phyloP scores from a whole-genome alignment of 2,888 invertebrate species.

The Cheilosia vulpina region DNA sequence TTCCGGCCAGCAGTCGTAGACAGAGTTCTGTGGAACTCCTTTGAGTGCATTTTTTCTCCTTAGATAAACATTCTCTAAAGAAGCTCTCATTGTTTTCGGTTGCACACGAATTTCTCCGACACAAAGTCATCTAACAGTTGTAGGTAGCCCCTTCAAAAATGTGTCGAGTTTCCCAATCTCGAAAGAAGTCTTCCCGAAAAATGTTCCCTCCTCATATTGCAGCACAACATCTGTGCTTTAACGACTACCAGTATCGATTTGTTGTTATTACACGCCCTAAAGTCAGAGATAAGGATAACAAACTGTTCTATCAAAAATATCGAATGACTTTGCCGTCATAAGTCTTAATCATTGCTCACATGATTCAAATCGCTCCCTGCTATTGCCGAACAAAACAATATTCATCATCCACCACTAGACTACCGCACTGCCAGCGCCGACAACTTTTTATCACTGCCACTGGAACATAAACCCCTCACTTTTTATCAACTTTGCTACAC shows the following conservation, averaged over 20 bases:
- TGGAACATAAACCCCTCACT: constrained; percentile 57
- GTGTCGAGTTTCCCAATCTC: no score
- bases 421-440: constrained; percentile 12
- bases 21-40: background rate
- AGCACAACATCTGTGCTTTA: no score
- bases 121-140: no score
- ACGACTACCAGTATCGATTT: constrained; percentile 1
- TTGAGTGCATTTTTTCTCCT: background rate
- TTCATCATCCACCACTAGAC: constrained; percentile 47
- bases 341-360: constrained; percentile 39
- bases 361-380: constrained; percentile 37
- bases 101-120: no score
- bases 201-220: no score
- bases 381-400: constrained; percentile 53
- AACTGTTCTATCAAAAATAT: constrained; percentile 9
- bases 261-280: background rate
- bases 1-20: background rate
- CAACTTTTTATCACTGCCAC: constrained; percentile 68
- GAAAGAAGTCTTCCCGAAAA: no score
- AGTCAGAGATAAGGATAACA: background rate
- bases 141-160: no score
- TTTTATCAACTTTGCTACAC: constrained; percentile 57
- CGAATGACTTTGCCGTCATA: constrained; percentile 26
- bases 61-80: no score
- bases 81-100: no score